phyloP scores from a whole-genome alignment of 2,888 invertebrate species.

The Troides oblongomaculatus region DNA sequence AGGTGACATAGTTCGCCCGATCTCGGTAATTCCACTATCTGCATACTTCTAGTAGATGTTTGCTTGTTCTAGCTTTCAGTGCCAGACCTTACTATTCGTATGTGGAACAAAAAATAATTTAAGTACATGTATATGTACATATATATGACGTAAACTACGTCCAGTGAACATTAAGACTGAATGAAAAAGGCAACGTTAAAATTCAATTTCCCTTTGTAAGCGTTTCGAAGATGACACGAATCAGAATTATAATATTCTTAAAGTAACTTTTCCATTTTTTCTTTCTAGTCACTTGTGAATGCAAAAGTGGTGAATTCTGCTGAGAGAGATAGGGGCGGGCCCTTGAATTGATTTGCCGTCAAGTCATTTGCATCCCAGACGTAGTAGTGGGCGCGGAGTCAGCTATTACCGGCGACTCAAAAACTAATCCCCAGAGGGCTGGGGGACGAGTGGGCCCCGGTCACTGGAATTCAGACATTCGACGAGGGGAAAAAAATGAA shows the following conservation, averaged over 20 bases:
- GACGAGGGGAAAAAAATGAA: conserved; percentile 13
- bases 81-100: no score
- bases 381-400: conserved; percentile 46
- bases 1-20: no score
- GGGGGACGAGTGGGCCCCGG: conserved; percentile 31
- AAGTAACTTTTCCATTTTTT: conserved; percentile 26
- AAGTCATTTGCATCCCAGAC: conserved; percentile 66
- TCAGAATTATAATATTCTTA: conserved; percentile 13
- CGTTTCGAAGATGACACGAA: conserved; percentile 3
- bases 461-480: conserved; percentile 28
- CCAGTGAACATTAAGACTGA: no score
- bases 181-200: no score
- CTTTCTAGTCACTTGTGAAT: conserved; percentile 36
- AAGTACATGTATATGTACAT: no score
- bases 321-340: conserved; percentile 39
- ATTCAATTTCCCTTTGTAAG: background rate
- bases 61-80: no score
- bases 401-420: conserved; percentile 58
- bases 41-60: no score
- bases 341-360: conserved; percentile 48
- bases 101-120: no score
- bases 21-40: no score
- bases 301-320: conserved; percentile 40
- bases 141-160: no score
- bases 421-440: conserved; percentile 64